Evolutionary conservation across 1,140 invertebrate genomes (phyloP), one percentile per base, ranked within the genome.

Genomic region (Prorops nasuta): DNA sequence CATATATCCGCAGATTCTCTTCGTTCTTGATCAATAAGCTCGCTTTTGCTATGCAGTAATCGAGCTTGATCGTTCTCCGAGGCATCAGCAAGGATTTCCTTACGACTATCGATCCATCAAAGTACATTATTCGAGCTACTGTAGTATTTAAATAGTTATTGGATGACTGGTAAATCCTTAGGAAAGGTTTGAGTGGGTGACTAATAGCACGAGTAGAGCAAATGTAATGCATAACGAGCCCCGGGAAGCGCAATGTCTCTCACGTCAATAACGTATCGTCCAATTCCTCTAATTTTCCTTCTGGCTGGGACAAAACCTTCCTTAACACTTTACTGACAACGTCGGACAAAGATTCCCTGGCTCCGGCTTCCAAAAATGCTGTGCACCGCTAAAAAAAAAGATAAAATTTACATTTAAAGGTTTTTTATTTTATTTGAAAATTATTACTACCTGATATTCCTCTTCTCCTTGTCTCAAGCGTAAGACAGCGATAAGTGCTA

Each of bases 221-320:
- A 41, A 39, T 55, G 46, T 57, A 52, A 43, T 37, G 46, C 51
- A 40, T 56, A 54, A 47, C 47, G 45, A 66, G 55, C 56, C 60
- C 56, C 64, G 51, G 46, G 49, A 56, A 61, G 37, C 57, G 43
- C 48, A 67, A 63, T 66, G 50, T 66, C 54, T 74, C 71, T 87
- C 84, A 90, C 68, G 84, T 87, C 58, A 94, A 81, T 66, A 96
- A 77, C 18, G 94, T 96, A 68, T 93, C 91, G 73, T 96, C 94
- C 48, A 96, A 81, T 64, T 94, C 90, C 71, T 96, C 92, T 66
- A 91, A 86, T 67, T 91, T 90, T 50, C 86, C 85, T 71, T 92
- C 88, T 9, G 86, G 80, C 64, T 90, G 88, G 17, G 80, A 81
- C 15, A 85, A 76, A 14, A 87, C 81, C 77, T 91, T 91, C 45